Percentiles rank a stretch among this genome's conserved stretches.
Conservation (phyloP, 2,113 vertebrate species). For the Sphyrna mokarran region DNA sequence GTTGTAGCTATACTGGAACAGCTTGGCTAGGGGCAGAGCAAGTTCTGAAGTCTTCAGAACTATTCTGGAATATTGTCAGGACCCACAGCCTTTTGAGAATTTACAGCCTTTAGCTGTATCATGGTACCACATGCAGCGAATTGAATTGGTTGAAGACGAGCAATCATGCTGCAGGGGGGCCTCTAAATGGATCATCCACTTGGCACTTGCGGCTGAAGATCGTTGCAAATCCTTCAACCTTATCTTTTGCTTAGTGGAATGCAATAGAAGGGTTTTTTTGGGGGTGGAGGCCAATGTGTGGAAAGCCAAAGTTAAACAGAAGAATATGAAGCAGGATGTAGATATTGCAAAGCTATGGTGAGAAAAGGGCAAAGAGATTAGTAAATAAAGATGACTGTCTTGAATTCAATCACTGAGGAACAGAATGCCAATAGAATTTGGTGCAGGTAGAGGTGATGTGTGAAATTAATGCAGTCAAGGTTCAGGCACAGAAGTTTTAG, state of each 20-base stretch:
- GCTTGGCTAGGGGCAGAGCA: no score
- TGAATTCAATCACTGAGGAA: not conserved
- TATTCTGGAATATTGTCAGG: no score
- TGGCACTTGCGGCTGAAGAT: no score
- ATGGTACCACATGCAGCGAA: no score
- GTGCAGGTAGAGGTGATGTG: not conserved
- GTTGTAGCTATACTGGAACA: no score
- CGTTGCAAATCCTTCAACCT: no score
- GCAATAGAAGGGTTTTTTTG: not conserved
- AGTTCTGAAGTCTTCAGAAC: no score
- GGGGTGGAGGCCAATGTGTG: not conserved
- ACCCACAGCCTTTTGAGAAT: no score
- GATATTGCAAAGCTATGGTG: not conserved
- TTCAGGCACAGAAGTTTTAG: not conserved
- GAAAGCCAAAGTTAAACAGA: not conserved
- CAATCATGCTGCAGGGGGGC: no score
- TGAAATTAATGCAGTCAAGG: not conserved
- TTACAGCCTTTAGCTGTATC: no score
- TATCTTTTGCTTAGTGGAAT: not conserved
- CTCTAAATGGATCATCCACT: no score
- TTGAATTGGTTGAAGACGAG: no score
- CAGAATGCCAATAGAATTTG: not conserved
- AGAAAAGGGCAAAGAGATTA: not conserved
- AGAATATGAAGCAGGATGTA: not conserved
- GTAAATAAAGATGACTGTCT: not conserved